These are phyloP conservation scores for Oxyteleia sp. DNA, from an alignment of 2,888 invertebrate genomes.

Conservation along the genomic window DNA sequence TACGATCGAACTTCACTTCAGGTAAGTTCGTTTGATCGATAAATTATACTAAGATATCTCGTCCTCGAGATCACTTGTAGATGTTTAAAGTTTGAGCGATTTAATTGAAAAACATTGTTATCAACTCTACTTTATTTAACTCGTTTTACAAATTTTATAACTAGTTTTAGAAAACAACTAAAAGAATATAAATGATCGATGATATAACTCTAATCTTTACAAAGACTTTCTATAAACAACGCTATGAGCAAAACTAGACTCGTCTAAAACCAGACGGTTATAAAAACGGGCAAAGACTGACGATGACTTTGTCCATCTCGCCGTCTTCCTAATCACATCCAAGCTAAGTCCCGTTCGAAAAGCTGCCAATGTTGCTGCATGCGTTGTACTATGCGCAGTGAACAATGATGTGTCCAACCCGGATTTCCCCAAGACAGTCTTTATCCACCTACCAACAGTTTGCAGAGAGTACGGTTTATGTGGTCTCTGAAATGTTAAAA, in stretches of 20 bases:
- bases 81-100: too few relatives aligned
- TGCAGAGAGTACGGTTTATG: constrained; percentile 1
- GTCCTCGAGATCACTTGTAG: too few relatives aligned
- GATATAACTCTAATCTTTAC: background rate
- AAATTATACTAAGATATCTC: too few relatives aligned
- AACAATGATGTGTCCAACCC: constrained; percentile 10
- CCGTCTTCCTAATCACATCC: constrained; percentile 9
- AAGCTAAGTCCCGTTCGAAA: background rate
- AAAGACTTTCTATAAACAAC: background rate
- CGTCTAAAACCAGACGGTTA: constrained; percentile 6
- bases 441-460: constrained; percentile 30
- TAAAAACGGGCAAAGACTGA: constrained; percentile 9
- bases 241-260: background rate
- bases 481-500: constrained; percentile 9
- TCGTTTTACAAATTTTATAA: too few relatives aligned
- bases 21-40: too few relatives aligned
- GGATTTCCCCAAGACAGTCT: background rate
- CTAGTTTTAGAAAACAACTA: too few relatives aligned
- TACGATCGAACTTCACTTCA: too few relatives aligned
- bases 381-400: constrained; percentile 21
- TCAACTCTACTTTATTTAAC: too few relatives aligned
- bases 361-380: constrained; percentile 18
- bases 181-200: background rate
- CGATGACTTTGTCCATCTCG: constrained; percentile 15
- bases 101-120: too few relatives aligned